Conservation (phyloP, 1,140 invertebrate genomes). For the Penaeus vannamei region DNA sequence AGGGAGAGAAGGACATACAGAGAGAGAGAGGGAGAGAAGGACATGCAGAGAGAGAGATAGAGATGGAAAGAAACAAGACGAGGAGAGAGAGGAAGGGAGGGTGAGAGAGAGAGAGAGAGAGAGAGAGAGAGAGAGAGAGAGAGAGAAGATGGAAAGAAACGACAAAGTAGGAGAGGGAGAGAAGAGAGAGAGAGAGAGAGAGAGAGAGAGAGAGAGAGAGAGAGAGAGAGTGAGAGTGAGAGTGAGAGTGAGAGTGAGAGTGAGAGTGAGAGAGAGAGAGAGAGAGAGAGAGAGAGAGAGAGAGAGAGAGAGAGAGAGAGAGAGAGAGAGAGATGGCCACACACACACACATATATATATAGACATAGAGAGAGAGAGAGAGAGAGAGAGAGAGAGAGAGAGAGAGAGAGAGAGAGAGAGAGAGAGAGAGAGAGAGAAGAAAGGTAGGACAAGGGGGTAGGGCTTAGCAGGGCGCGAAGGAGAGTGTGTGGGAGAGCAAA, state of each 20-base stretch:
- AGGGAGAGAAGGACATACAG: no score
- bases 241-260: not conserved
- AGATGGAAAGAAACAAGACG: not conserved
- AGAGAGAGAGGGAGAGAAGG: not conserved
- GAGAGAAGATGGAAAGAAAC: not conserved
- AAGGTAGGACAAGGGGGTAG: not conserved
- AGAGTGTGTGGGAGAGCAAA: not conserved
- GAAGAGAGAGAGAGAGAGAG: not conserved
- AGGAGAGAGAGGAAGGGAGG: not conserved
- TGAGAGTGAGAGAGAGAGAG: not conserved
- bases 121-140: slow-evolving; percentile 36
- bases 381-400: not conserved
- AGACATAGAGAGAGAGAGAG: not conserved
- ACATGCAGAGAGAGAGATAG: not conserved
- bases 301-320: not conserved
- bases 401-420: slow-evolving; percentile 4
- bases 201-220: not conserved
- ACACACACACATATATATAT: not conserved
- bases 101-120: slow-evolving; percentile 14
- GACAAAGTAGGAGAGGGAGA: not conserved
- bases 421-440: slow-evolving; percentile 10
- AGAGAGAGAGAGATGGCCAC: not conserved
- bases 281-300: no score
- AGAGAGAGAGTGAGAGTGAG: not conserved
- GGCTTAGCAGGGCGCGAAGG: not conserved